These are phyloP conservation scores for Ophion costatus DNA, from an alignment of 2,888 invertebrate species.

Conservation along the genomic window DNA sequence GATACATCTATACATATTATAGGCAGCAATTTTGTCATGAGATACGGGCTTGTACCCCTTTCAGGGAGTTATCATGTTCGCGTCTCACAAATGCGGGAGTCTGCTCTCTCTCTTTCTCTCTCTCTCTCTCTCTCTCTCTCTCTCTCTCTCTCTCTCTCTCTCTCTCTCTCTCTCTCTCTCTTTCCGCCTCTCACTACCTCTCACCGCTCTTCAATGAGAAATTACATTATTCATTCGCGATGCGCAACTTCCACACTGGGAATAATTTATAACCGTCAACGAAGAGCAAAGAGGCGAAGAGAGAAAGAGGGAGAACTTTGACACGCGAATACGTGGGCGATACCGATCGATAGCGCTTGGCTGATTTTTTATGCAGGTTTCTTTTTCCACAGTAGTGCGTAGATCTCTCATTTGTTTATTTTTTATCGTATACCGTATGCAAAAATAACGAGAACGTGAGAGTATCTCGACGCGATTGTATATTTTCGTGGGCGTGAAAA, in stretches of 20 bases:
- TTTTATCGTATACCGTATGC: background rate
- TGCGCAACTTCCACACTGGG: constrained; percentile 38
- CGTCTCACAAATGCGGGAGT: constrained; percentile 39
- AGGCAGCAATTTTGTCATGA: constrained; percentile 39
- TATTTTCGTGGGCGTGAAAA: constrained; percentile 26
- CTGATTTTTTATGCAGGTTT: constrained; percentile 6
- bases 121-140: constrained; percentile 2
- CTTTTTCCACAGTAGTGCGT: background rate
- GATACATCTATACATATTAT: constrained; percentile 24
- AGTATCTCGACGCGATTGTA: constrained; percentile 19
- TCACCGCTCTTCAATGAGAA: constrained; percentile 43
- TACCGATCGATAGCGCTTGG: constrained; percentile 31
- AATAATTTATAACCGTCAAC: constrained; percentile 56
- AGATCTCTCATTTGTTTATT: background rate
- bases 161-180: constrained; percentile 11
- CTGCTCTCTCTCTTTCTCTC: background rate
- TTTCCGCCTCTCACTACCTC: constrained; percentile 4
- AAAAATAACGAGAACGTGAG: background rate
- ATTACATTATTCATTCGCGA: constrained; percentile 57
- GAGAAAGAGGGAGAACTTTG: constrained; percentile 2
- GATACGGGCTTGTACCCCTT: constrained; percentile 33
- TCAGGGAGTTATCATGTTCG: constrained; percentile 52
- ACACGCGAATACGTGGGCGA: constrained; percentile 31
- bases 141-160: background rate
- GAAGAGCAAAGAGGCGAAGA: background rate